These are phyloP conservation scores for Microtus montanus DNA, from an alignment of 2,113 vertebrate species.

Conservation along the genomic window DNA sequence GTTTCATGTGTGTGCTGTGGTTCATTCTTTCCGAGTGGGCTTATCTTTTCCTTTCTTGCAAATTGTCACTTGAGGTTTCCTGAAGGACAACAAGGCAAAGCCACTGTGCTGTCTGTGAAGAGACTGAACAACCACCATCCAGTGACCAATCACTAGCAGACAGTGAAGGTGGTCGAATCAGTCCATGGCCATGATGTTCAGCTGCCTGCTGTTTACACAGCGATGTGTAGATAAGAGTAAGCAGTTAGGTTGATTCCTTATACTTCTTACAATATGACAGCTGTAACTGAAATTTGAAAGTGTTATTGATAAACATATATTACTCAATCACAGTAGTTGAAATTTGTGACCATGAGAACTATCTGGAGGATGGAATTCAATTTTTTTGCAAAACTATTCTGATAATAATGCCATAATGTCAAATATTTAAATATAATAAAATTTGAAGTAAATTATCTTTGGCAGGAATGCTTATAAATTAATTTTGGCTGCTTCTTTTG, in stretches of 20 bases:
- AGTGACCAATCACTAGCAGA: neutral
- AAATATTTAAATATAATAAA: slow-evolving; percentile 19
- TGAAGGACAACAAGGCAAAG: neutral
- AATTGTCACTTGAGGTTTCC: neutral
- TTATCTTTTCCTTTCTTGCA: neutral
- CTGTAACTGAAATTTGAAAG: neutral
- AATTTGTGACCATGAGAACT: neutral
- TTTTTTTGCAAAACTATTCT: slow-evolving; percentile 13
- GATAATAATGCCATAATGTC: neutral
- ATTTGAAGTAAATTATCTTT: neutral
- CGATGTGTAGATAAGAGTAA: neutral
- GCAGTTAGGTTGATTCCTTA: neutral
- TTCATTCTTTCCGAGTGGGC: neutral
- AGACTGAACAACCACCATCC: neutral
- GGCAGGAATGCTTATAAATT: neutral
- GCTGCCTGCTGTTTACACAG: neutral
- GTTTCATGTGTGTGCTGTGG: neutral
- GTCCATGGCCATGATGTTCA: neutral
- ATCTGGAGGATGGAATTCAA: neutral
- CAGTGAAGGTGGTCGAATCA: neutral
- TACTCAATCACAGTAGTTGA: neutral
- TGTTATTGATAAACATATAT: neutral
- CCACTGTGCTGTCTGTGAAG: neutral
- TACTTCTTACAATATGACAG: neutral
- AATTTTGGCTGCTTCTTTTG: neutral